A percentile compares a stretch with the other conserved stretches of the same genome.
phyloP scores from a whole-genome alignment of 2,797 vertebrate species.

The Apogon talboti region DNA sequence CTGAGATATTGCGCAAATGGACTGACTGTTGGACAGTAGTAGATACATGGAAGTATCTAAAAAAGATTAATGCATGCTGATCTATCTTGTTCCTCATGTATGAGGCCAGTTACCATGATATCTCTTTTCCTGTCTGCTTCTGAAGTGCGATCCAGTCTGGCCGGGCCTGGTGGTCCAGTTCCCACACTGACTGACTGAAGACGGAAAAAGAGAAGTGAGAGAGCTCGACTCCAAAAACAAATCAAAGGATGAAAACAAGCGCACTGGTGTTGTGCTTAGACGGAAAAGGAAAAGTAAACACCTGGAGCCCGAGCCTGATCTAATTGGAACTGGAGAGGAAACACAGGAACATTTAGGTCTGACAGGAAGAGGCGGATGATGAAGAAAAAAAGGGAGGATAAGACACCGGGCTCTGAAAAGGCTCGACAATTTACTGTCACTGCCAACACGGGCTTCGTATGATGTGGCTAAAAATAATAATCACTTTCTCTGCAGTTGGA shows the following conservation, averaged over 20 bases:
- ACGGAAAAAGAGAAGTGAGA: neutral
- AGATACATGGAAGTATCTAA: no score
- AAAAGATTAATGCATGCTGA: no score
- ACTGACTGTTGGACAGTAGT: no score
- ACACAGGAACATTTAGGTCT: slow-evolving; percentile 22
- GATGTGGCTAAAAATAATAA: slow-evolving; percentile 62
- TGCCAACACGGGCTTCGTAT: slow-evolving; percentile 25
- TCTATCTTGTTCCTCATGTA: no score
- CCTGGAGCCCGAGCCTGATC: slow-evolving; percentile 14
- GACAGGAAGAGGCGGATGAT: slow-evolving; percentile 33
- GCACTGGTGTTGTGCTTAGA: slow-evolving; percentile 27
- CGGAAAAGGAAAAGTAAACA: slow-evolving; percentile 22
- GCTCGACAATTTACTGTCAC: slow-evolving; percentile 33
- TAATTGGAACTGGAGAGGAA: slow-evolving; percentile 28
- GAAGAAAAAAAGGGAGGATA: slow-evolving; percentile 29
- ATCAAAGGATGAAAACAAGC: slow-evolving; percentile 20
- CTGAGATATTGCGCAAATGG: no score
- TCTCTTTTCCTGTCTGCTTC: neutral
- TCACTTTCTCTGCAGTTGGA: slow-evolving; percentile 27
- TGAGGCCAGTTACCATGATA: neutral
- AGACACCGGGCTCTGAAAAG: slow-evolving; percentile 18
- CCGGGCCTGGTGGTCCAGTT: slow-evolving; percentile 9
- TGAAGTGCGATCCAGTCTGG: neutral
- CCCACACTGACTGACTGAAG: slow-evolving; percentile 20
- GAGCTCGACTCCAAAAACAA: slow-evolving; percentile 29